phyloP scores from a whole-genome alignment of 30 jellyfish, hydroid and myxozoan species.

The Turritopsis dohrnii region DNA sequence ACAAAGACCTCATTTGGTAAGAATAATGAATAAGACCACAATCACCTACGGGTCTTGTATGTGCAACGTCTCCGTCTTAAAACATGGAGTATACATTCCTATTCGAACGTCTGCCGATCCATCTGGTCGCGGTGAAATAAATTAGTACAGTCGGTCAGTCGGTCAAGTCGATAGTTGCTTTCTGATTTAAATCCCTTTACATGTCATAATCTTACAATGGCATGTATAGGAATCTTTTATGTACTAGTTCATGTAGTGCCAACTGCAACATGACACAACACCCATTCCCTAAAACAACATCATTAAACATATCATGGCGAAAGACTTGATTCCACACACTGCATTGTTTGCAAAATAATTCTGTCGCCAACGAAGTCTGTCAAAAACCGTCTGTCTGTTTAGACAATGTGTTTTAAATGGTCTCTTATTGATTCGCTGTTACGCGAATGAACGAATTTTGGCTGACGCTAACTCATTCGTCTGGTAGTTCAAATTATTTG shows the following conservation, averaged over 20 bases:
- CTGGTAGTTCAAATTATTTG: background rate
- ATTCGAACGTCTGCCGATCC: background rate
- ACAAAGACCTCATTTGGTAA: background rate
- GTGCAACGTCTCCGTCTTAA: background rate
- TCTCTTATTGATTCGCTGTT: background rate
- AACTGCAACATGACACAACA: background rate
- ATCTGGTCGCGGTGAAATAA: background rate
- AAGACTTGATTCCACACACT: background rate
- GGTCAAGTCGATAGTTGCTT: background rate
- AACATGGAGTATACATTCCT: background rate
- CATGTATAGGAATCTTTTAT: background rate
- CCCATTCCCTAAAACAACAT: background rate
- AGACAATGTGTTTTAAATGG: background rate
- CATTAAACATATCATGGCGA: background rate
- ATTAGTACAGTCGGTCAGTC: background rate
- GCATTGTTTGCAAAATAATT: background rate
- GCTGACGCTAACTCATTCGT: background rate
- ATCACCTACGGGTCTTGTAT: background rate
- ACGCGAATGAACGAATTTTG: background rate
- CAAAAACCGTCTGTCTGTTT: too few species aligned
- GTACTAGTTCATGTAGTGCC: background rate
- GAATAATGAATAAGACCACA: background rate
- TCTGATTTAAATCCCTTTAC: background rate
- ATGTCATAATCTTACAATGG: background rate
- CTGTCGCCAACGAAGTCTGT: background rate